A percentile compares a stretch with the other conserved stretches of the same genome.
These are phyloP conservation scores for Epicauta chinensis DNA, from an alignment of 1,140 invertebrate genomes.

Conservation along the genomic window DNA sequence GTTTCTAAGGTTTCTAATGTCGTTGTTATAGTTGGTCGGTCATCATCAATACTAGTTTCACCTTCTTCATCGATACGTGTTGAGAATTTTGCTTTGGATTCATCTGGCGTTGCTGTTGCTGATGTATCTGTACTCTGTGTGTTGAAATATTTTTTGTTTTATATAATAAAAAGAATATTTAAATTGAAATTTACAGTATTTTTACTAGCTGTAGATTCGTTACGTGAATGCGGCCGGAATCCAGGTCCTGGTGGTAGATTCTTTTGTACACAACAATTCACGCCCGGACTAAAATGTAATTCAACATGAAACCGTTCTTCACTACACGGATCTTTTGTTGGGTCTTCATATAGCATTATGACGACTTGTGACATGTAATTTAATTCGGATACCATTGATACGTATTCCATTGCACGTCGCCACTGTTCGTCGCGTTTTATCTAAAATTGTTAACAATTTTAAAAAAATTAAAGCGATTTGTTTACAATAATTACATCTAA, in stretches of 20 bases:
- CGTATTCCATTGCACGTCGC: conserved; percentile 96
- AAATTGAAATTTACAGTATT: conserved; percentile 37
- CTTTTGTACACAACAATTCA: conserved; percentile 92
- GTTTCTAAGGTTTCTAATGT: conserved; percentile 4
- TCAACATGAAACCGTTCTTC: conserved; percentile 95
- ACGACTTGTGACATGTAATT: conserved; percentile 99
- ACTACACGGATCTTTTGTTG: conserved; percentile 85
- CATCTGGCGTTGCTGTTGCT: conserved; percentile 40
- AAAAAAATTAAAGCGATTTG: conserved; percentile 2
- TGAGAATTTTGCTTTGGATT: conserved; percentile 44
- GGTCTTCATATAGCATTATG: conserved; percentile 99
- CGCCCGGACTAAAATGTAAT: conserved; percentile 95
- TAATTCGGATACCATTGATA: conserved; percentile 93
- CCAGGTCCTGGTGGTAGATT: conserved; percentile 89
- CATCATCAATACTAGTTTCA: conserved; percentile 41
- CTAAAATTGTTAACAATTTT: conserved; percentile 43
- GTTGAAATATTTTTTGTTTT: not conserved
- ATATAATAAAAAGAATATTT: not conserved
- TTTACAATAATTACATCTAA: conserved; percentile 66
- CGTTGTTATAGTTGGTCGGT: conserved; percentile 17
- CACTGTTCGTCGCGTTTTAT: conserved; percentile 91
- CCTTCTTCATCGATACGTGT: conserved; percentile 63
- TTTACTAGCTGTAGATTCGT: conserved; percentile 58
- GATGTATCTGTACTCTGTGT: conserved; percentile 35
- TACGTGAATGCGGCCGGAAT: conserved; percentile 84